Evolutionary conservation across 2,888 invertebrate species (phyloP).

Genomic region (Ennomos quercinarius): DNA sequence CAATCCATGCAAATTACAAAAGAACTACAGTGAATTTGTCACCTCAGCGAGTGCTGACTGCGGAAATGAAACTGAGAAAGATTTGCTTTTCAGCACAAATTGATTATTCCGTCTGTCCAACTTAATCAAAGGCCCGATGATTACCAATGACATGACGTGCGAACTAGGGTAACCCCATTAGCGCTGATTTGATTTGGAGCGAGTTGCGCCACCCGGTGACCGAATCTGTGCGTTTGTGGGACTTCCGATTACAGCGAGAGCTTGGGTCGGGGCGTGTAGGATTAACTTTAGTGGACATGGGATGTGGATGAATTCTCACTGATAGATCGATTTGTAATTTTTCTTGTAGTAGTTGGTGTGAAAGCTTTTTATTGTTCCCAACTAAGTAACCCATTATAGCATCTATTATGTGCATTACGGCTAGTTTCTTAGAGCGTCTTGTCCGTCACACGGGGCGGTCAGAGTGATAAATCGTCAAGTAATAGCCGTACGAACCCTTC

Average conservation of each 20-base stretch:
- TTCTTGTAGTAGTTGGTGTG: no score
- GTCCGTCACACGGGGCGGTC: no score
- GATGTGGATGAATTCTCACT: no score
- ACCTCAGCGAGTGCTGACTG: neutral
- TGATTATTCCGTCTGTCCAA: constrained; percentile 16
- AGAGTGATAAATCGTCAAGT: no score
- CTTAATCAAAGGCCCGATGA: constrained; percentile 17
- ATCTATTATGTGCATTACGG: no score
- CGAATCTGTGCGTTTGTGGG: constrained; percentile 14
- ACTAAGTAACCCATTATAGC: no score
- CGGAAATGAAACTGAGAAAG: neutral
- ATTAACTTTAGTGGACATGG: constrained; percentile 8
- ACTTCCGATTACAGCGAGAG: constrained; percentile 9
- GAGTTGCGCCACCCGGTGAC: neutral
- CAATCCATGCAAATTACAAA: no score
- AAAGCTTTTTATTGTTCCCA: no score
- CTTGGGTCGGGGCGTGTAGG: constrained; percentile 3
- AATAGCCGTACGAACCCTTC: no score
- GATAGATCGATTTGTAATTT: no score
- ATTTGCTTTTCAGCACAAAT: neutral
- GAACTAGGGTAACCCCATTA: constrained; percentile 18
- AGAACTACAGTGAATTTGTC: no score
- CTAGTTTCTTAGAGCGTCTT: no score
- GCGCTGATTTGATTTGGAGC: constrained; percentile 21
- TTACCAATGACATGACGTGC: constrained; percentile 20